phyloP scores from a whole-genome alignment of 2,113 vertebrate species.

The Picathartes gymnocephalus region DNA sequence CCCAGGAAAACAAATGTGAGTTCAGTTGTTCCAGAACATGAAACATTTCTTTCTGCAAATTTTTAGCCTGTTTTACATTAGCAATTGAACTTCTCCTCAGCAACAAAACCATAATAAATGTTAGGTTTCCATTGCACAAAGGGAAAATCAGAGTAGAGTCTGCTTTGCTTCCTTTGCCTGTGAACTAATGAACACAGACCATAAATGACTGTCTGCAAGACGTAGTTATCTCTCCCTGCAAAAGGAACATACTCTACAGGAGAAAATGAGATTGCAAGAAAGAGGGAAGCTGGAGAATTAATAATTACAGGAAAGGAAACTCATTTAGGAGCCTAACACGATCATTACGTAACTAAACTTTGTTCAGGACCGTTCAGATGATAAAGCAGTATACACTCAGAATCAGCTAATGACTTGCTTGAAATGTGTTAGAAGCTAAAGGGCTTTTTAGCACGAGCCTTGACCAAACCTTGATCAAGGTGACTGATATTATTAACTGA shows the following conservation, averaged over 20 bases:
- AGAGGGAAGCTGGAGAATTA: background rate
- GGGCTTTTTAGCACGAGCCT: background rate
- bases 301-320: constrained; percentile 47
- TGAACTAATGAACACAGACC: constrained; percentile 17
- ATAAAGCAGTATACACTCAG: background rate
- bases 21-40: background rate
- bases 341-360: background rate
- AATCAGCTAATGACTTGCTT: background rate
- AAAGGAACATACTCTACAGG: background rate
- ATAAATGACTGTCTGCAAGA: constrained; percentile 30
- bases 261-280: constrained; percentile 54
- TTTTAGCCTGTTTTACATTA: background rate
- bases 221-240: background rate
- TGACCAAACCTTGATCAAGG: background rate
- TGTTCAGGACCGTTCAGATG: background rate
- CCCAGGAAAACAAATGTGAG: background rate
- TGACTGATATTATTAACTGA: background rate
- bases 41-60: background rate
- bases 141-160: constrained; percentile 18
- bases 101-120: constrained; percentile 1
- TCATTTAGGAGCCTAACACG: background rate
- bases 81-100: background rate
- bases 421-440: background rate
- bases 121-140: background rate
- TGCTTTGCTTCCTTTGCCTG: constrained; percentile 36